Evolutionary conservation across 2,888 invertebrate species (phyloP).

Genomic region (Liodrosophila aerea): DNA sequence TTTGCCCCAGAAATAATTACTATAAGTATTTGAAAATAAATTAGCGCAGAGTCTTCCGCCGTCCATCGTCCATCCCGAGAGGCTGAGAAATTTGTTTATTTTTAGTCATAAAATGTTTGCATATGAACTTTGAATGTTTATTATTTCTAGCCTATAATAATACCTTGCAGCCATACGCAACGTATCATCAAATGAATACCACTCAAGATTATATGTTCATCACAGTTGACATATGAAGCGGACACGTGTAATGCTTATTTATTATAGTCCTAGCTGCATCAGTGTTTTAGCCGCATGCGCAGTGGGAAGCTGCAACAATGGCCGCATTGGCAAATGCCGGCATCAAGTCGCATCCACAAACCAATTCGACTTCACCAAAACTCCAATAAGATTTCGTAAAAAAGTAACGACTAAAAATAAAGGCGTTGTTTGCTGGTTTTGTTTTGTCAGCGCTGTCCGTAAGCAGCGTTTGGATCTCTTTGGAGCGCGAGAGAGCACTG

Average conservation of each 20-base stretch:
- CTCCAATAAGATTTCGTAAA: slow-evolving; percentile 12
- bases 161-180: slow-evolving; percentile 11
- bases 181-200: slow-evolving; percentile 15
- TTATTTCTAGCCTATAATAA: slow-evolving; percentile 33
- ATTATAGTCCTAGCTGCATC: not conserved
- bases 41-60: slow-evolving; percentile 42
- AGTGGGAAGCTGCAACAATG: slow-evolving; percentile 33
- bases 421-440: slow-evolving; percentile 69
- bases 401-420: slow-evolving; percentile 12
- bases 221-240: slow-evolving; percentile 41
- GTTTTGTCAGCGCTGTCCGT: slow-evolving; percentile 74
- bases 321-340: slow-evolving; percentile 42
- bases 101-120: slow-evolving; percentile 69
- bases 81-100: slow-evolving; percentile 62
- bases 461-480: slow-evolving; percentile 56
- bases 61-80: slow-evolving; percentile 11
- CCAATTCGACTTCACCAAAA: slow-evolving; percentile 15
- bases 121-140: slow-evolving; percentile 58
- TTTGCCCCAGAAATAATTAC: slow-evolving; percentile 39
- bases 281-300: slow-evolving; percentile 54
- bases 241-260: slow-evolving; percentile 28
- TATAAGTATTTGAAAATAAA: slow-evolving; percentile 58
- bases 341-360: slow-evolving; percentile 18
- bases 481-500: slow-evolving; percentile 26
- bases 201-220: not conserved